phyloP scores from a whole-genome alignment of 2,113 vertebrate species.

The Microcebus tavaratra region DNA sequence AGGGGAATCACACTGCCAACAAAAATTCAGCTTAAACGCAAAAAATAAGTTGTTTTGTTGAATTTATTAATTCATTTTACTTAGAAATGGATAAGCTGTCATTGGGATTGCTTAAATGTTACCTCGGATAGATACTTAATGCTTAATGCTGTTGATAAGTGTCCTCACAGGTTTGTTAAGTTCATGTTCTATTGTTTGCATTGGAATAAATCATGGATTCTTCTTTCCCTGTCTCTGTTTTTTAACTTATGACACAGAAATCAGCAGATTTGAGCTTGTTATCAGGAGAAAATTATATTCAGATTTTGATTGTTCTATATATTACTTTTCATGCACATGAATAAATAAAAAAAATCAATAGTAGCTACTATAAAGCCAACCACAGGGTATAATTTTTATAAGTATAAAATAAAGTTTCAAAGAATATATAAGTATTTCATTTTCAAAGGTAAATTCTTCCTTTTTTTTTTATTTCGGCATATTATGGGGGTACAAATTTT shows the following conservation, averaged over 20 bases:
- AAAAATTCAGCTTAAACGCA: background rate
- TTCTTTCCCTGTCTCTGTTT: background rate
- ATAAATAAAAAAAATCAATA: background rate
- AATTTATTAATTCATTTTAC: conserved; percentile 23
- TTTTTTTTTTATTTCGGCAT: too few species aligned
- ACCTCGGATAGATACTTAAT: background rate
- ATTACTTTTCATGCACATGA: background rate
- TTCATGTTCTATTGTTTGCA: background rate
- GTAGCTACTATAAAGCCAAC: background rate
- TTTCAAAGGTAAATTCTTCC: background rate
- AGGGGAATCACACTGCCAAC: background rate
- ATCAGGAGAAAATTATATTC: background rate
- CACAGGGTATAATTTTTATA: background rate
- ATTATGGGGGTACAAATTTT: too few species aligned
- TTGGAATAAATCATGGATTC: background rate
- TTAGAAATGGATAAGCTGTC: background rate
- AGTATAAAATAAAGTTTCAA: background rate
- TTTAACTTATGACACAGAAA: background rate
- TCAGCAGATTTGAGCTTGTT: background rate
- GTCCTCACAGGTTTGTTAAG: background rate
- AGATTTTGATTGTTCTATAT: background rate
- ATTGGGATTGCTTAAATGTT: background rate
- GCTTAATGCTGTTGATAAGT: fast-evolving
- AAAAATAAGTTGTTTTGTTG: background rate
- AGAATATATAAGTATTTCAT: background rate